Conservation (phyloP, 2,888 invertebrate species). For the Cephus runcator region DNA sequence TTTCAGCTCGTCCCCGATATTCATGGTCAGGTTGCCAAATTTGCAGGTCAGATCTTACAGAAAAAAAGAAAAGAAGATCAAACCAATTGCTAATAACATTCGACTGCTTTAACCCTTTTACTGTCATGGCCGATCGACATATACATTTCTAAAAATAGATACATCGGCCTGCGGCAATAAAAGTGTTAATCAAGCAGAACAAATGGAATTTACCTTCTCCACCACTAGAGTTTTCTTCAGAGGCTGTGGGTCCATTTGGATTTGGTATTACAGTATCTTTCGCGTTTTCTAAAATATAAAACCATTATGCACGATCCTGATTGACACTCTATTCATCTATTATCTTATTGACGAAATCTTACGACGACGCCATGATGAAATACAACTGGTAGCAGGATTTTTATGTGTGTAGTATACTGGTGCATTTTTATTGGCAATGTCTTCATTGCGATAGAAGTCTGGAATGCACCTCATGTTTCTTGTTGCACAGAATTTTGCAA, state of each 20-base stretch:
- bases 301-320: too few species aligned
- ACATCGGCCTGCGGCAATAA: too few species aligned
- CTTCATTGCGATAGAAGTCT: neutral
- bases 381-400: constrained; percentile 31
- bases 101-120: too few species aligned
- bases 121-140: too few species aligned
- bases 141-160: too few species aligned
- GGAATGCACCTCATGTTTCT: too few species aligned
- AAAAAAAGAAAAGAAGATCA: neutral
- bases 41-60: constrained; percentile 29
- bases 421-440: constrained; percentile 38
- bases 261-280: constrained; percentile 25
- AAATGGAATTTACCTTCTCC: too few species aligned
- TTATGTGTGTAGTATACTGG: constrained; percentile 32
- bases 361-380: constrained; percentile 44
- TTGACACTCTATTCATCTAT: neutral
- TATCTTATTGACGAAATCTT: constrained; percentile 28
- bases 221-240: too few species aligned
- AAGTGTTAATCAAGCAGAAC: too few species aligned
- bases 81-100: too few species aligned
- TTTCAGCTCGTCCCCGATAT: constrained; percentile 43
- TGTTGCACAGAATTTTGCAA: too few species aligned
- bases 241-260: neutral
- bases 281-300: constrained; percentile 33
- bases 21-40: constrained; percentile 47